These are phyloP conservation scores for Apantesis nais DNA, from an alignment of 2,888 invertebrate genomes.

Conservation along the genomic window DNA sequence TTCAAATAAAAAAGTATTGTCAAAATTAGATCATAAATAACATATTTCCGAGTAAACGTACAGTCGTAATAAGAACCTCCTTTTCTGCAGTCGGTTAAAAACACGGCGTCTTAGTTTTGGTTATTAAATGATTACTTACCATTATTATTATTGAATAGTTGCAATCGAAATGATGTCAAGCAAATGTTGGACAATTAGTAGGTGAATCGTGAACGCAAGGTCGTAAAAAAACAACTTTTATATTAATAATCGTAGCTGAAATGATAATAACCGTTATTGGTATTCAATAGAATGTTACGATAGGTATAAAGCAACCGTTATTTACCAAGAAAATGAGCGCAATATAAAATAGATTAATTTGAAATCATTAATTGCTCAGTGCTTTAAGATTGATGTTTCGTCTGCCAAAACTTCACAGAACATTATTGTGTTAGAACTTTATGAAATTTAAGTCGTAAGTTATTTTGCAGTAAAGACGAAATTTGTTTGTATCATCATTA, in stretches of 20 bases:
- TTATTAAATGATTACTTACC: not conserved
- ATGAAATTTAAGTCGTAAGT: constrained; percentile 6
- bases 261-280: constrained; percentile 12
- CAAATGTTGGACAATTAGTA: not conserved
- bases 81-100: no score
- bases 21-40: no score
- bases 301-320: constrained; percentile 25
- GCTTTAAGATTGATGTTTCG: not conserved
- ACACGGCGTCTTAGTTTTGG: no score
- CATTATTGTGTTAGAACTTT: constrained; percentile 9
- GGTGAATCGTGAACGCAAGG: not conserved
- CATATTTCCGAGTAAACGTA: no score
- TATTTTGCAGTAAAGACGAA: constrained; percentile 6
- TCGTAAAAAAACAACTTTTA: not conserved
- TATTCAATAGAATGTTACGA: constrained; percentile 23
- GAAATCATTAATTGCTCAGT: constrained; percentile 28
- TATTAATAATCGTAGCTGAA: not conserved
- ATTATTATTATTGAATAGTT: not conserved
- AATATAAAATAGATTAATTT: constrained; percentile 28
- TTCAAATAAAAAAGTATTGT: no score
- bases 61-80: no score
- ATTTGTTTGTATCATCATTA: constrained; percentile 1
- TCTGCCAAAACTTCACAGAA: constrained; percentile 11
- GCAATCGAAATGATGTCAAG: not conserved
- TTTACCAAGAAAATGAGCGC: constrained; percentile 23